Evolutionary conservation across 1,140 invertebrate genomes (phyloP).

Genomic region (Eufriesea mexicana): DNA sequence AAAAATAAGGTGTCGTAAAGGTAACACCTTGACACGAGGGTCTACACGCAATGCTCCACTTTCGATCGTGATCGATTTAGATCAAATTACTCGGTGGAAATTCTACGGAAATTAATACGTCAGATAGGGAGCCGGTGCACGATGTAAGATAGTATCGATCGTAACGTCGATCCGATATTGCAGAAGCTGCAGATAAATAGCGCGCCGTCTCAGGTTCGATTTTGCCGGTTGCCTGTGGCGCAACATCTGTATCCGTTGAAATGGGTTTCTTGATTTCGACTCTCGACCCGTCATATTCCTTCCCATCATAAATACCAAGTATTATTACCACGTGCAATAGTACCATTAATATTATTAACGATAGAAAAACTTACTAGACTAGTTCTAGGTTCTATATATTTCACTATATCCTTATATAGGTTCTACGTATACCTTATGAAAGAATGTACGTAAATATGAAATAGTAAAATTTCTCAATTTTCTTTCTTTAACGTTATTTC

Average conservation of each 20-base stretch:
- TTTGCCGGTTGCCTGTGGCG: conserved; percentile 1
- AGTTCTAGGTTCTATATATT: too few relatives aligned
- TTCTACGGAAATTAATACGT: conserved; percentile 50
- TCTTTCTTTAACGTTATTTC: too few relatives aligned
- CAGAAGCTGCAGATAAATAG: conserved; percentile 27
- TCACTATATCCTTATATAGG: too few relatives aligned
- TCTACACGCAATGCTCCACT: conserved; percentile 7
- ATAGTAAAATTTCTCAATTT: too few relatives aligned
- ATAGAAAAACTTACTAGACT: background rate
- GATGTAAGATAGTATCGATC: conserved; percentile 8
- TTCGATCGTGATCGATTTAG: conserved; percentile 42
- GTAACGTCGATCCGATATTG: conserved; percentile 38
- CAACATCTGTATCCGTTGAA: conserved; percentile 6
- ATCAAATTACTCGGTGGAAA: conserved; percentile 44
- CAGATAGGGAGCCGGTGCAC: background rate
- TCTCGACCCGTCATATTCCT: background rate
- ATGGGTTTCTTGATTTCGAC: background rate
- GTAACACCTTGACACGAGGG: background rate
- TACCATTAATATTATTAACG: background rate
- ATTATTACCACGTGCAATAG: background rate
- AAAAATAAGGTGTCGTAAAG: background rate
- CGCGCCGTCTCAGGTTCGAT: conserved; percentile 20
- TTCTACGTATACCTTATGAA: too few relatives aligned
- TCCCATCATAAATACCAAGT: background rate
- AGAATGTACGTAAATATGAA: too few relatives aligned